phyloP scores from a whole-genome alignment of 2,888 invertebrate genomes.

The Polydrusus cervinus region DNA sequence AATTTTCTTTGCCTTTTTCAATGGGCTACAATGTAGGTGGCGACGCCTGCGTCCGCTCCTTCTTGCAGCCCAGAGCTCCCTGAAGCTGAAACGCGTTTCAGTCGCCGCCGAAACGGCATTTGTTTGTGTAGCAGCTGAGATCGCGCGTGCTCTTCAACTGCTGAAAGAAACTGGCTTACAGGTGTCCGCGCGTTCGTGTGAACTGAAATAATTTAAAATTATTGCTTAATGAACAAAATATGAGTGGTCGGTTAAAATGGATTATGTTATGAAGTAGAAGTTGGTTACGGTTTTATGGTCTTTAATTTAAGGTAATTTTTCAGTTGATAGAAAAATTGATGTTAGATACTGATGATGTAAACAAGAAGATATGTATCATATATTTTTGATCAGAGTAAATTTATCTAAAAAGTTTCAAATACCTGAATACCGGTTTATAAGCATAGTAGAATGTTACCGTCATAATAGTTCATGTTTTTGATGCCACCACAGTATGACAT shows the following conservation, averaged over 20 bases:
- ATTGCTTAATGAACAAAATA: constrained; percentile 3
- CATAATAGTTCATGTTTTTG: no score
- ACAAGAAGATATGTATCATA: background rate
- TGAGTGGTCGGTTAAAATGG: constrained; percentile 14
- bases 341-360: background rate
- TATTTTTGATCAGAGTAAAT: background rate
- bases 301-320: constrained; percentile 23
- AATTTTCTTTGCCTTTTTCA: no score
- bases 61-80: constrained; percentile 35
- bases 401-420: no score
- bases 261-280: constrained; percentile 2
- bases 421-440: no score
- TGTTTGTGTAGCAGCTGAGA: constrained; percentile 36
- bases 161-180: constrained; percentile 40
- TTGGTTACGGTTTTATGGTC: constrained; percentile 14
- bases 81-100: constrained; percentile 41
- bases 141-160: constrained; percentile 29
- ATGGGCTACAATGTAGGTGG: constrained; percentile 21
- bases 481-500: no score
- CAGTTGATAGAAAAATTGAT: background rate
- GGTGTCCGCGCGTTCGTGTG: constrained; percentile 37
- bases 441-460: no score
- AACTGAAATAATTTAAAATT: background rate
- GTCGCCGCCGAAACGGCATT: constrained; percentile 34
- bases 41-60: constrained; percentile 43